Base-by-base conservation (phyloP, 2,797 vertebrate genomes). In the Gila robusta region DNA sequence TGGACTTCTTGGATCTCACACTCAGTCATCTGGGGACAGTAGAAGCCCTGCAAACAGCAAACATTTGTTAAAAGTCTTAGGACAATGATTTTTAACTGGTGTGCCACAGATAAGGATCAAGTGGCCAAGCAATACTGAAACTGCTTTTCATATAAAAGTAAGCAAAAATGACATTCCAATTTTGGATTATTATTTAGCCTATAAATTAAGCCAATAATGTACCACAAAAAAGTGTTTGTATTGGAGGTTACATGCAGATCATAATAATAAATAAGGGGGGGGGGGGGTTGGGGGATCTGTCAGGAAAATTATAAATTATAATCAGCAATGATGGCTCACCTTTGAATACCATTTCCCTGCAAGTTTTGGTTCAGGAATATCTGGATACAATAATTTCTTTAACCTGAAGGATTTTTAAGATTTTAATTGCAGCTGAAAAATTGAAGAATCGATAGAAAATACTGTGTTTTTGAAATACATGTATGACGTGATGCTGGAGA, bases 311-410 rank as follows among this genome's bases (percentile, higher is more conserved):
- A 28, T 35, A 21, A 39, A 56, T 70, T 59, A 69, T 8, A 39
- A 21, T 1, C 6, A 67, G 35, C 5, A 79, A 6, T 64, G 32
- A 70, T 21, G 2, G 39, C 84, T 86, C 56, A 90, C 89, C 83
- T 86, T 67, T 16, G 73, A 69, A 14, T 83, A 7, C 93, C 93
- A 94, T 19, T 86, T 69, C 11, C 89, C 92, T 0, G 32, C 78
- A 77, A 95, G 93, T 86, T 95, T 94, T 37, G 97, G 98, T 90
- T 96, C 95, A 0, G 97, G 97, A 90, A 98, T 96, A 49, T 97
- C 95, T 73, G 97, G 97, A 90, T 95, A 97, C 90, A 98, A 93
- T 0, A 93, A 96, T 87, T 95, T 91, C 89, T 97, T 98, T 92
- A 98, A 95, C 93, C 97, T 99, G 92, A 92, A 90, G 87, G 89